Conservation (phyloP, 1,140 invertebrate species). For the Papilio polyxenes region DNA sequence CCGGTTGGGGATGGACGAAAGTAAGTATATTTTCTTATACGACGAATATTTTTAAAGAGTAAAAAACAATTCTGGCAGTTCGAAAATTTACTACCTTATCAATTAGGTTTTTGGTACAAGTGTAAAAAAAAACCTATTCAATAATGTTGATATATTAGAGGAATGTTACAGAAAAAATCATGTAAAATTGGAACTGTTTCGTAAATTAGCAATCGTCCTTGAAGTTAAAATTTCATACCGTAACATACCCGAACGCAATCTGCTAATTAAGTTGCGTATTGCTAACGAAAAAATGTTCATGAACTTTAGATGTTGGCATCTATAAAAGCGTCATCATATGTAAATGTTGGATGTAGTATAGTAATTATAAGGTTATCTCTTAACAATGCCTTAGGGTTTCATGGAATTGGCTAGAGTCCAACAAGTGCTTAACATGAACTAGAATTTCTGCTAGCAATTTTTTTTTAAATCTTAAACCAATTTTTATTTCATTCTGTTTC, state of each 20-base stretch:
- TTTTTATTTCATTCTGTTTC: no score
- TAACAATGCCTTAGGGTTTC: neutral
- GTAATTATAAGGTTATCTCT: neutral
- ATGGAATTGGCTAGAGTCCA: neutral
- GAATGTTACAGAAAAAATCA: neutral
- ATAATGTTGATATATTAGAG: neutral
- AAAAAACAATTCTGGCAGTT: neutral
- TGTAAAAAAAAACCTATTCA: neutral
- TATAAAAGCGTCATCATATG: neutral
- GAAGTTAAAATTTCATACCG: neutral
- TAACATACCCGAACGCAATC: neutral
- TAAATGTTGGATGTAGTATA: neutral
- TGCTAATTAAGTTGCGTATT: neutral
- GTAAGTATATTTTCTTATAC: slow-evolving; percentile 43
- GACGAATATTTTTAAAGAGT: neutral
- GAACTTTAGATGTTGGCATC: neutral
- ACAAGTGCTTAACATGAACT: neutral
- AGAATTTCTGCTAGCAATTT: neutral
- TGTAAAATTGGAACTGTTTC: neutral
- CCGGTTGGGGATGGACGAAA: slow-evolving; percentile 60
- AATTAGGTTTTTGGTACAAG: no score
- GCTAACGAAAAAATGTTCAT: neutral
- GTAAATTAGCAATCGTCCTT: neutral
- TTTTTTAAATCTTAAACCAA: no score
- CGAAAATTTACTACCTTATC: neutral